Evolutionary conservation across 2,797 vertebrate species (phyloP).

Genomic region (Pseudochirops cupreus): DNA sequence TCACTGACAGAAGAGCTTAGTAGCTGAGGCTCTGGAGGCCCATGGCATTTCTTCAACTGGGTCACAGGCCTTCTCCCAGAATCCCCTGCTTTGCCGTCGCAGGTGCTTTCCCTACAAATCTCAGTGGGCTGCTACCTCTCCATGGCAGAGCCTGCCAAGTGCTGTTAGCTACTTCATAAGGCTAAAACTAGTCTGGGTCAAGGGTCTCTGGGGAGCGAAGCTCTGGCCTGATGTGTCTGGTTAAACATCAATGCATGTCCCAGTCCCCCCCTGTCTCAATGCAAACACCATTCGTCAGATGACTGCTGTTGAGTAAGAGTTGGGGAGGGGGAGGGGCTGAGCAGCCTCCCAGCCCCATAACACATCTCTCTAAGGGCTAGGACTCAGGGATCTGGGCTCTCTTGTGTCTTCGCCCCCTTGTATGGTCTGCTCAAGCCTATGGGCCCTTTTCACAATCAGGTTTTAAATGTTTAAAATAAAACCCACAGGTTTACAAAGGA

Average conservation of each 20-base stretch:
- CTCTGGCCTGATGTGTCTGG: neutral
- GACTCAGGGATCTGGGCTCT: neutral
- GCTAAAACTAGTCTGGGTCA: neutral
- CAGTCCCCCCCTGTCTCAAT: neutral
- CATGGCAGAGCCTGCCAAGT: neutral
- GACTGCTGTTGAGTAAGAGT: neutral
- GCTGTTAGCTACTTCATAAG: neutral
- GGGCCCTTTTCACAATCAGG: neutral
- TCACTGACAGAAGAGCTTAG: neutral
- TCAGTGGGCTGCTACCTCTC: neutral
- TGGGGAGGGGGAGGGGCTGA: neutral
- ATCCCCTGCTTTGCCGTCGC: neutral
- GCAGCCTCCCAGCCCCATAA: neutral
- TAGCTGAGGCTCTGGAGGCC: neutral
- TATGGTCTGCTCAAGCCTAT: neutral
- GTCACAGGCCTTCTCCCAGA: neutral
- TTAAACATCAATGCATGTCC: neutral
- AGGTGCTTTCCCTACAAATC: neutral
- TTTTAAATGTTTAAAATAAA: neutral
- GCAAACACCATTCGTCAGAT: neutral
- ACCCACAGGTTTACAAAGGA: neutral
- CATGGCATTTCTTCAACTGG: neutral
- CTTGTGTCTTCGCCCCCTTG: neutral
- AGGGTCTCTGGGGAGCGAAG: neutral
- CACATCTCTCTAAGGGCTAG: neutral